Evolutionary conservation across 2,888 invertebrate species (phyloP), one percentile per base, ranked within the genome.

Genomic region (Acronicta psi): DNA sequence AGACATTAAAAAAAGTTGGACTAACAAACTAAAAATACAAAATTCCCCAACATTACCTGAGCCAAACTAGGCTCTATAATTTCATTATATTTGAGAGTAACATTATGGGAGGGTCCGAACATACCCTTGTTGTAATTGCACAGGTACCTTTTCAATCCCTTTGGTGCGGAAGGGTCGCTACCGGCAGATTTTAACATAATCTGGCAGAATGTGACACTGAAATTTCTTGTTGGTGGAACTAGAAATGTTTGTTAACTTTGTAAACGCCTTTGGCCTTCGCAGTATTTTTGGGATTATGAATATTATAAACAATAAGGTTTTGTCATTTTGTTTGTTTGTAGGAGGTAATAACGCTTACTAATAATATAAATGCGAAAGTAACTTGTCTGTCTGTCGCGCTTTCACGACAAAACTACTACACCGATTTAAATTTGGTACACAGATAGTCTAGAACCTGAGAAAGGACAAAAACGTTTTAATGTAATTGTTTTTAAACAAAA

Each of bases 111-210:
- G 51, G 51, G 67, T 23, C 37, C 63, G 36, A 51, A 53, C 31
- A 47, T 17, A n/a, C 47, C 51, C 41, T 51, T 18, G 50, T 14
- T 20, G 37, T 64, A 67, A 70, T 67, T 70, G 67, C 47, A 42
- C n/a, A 29, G n/a, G 53, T 59, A 70, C 71, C 59, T 70, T 57
- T 70, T 43, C 37, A 25, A 47, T 71, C 66, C 66, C 54, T 59
- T 51, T 36, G 29, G 20, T 23, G n/a, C 49, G 52, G 56, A 60
- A 42, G 55, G 58, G 54, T 0, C 25, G 40, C 14, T 47, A 29
- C 18, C 11, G 38, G 41, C 52, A 49, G 54, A 37, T 57, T 68
- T 63, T 68, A 54, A 61, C 41, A 34, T 63, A 75, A 67, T 71
- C 59, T 44, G 20, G 16, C 31, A 46, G 16, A 29, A 23, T 49